A percentile compares a stretch with the other conserved stretches of the same genome.
Conservation (phyloP, 2,888 invertebrate species). For the Oligia latruncula region DNA sequence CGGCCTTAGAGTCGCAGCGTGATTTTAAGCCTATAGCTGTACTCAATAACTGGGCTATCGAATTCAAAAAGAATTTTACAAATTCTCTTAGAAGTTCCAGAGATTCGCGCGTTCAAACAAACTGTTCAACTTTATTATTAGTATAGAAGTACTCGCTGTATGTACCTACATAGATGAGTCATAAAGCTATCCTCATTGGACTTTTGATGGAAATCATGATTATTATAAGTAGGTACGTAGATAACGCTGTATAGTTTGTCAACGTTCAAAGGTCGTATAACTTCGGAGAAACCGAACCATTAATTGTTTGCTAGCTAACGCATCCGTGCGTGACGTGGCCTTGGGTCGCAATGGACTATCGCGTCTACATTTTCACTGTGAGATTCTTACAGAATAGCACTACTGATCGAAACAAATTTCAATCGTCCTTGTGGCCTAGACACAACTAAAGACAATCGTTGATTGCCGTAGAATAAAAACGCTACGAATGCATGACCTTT, state of each 20-base stretch:
- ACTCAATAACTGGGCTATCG: too few species aligned
- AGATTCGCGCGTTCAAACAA: neutral
- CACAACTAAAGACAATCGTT: neutral
- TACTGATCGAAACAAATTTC: neutral
- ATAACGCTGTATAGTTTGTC: slow-evolving; percentile 11
- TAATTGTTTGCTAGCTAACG: neutral
- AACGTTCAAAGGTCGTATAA: slow-evolving; percentile 4
- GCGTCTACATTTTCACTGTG: neutral
- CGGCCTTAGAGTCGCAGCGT: neutral
- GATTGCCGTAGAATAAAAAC: neutral
- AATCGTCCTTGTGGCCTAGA: slow-evolving; percentile 13
- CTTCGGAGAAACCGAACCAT: slow-evolving; percentile 1
- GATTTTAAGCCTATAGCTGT: neutral
- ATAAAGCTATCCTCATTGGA: neutral
- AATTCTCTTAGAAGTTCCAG: neutral
- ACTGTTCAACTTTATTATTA: neutral
- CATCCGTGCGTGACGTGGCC: neutral
- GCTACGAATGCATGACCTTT: neutral
- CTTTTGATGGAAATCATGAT: neutral
- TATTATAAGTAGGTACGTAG: neutral
- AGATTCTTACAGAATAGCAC: too few species aligned
- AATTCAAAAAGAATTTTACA: neutral
- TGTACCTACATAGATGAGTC: slow-evolving; percentile 1
- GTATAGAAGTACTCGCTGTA: neutral
- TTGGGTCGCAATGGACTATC: neutral